These are phyloP conservation scores for Drosophila trichaetosa DNA, from an alignment of 2,888 invertebrate genomes.

Conservation along the genomic window DNA sequence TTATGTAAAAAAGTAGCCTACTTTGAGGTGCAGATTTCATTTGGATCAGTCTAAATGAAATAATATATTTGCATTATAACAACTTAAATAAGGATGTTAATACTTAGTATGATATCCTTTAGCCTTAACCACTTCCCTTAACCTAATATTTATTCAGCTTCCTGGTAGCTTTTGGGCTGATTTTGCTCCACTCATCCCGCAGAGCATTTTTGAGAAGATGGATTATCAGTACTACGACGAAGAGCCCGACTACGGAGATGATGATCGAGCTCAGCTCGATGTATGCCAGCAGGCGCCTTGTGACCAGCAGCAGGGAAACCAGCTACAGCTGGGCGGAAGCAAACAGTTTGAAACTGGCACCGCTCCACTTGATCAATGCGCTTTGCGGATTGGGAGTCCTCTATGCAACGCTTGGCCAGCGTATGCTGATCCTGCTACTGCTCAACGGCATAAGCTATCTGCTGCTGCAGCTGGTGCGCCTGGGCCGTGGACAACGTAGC, in stretches of 20 bases:
- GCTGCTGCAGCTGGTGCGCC: constrained; percentile 61
- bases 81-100: no score
- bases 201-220: no score
- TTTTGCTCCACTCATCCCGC: no score
- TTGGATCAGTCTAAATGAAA: no score
- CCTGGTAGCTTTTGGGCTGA: no score
- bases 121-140: no score
- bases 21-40: no score
- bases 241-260: constrained; percentile 52
- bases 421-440: constrained; percentile 46
- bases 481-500: constrained; percentile 29
- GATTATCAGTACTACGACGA: constrained; percentile 71
- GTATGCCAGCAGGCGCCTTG: constrained; percentile 21
- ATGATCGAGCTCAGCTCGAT: constrained; percentile 45
- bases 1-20: no score
- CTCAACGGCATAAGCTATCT: constrained; percentile 48
- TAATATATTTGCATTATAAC: no score
- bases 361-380: constrained; percentile 57
- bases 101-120: no score
- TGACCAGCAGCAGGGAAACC: background rate
- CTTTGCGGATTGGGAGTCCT: constrained; percentile 49
- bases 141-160: no score
- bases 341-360: constrained; percentile 20
- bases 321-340: constrained; percentile 15
- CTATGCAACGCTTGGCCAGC: constrained; percentile 36